Conservation (phyloP, 2,113 vertebrate genomes). For the Otis tarda region DNA sequence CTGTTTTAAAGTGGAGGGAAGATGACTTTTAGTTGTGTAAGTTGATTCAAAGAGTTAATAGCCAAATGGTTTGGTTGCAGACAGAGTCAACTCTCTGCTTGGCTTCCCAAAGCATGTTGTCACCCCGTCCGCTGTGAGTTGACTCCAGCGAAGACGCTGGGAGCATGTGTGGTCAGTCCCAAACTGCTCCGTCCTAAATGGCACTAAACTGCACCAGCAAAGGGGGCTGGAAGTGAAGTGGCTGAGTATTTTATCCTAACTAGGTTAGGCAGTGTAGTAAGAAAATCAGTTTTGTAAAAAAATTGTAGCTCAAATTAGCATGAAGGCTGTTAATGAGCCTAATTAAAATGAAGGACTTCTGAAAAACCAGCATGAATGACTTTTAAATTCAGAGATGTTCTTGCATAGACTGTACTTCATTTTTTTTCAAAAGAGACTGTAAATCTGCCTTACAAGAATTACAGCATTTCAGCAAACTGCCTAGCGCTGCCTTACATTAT, state of each 20-base stretch:
- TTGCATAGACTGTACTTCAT: background rate
- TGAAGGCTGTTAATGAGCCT: background rate
- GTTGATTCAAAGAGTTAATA: background rate
- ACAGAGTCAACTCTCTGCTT: background rate
- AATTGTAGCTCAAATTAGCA: background rate
- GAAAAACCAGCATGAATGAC: background rate
- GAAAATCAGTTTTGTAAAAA: background rate
- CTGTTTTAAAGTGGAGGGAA: background rate
- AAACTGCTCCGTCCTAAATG: background rate
- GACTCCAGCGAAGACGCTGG: background rate
- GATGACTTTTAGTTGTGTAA: background rate
- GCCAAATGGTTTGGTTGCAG: background rate
- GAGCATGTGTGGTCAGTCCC: background rate
- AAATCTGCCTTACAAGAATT: background rate
- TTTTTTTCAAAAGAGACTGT: background rate
- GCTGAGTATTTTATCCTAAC: background rate
- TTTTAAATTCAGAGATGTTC: background rate
- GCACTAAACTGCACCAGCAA: background rate
- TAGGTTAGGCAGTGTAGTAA: background rate
- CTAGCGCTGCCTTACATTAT: accelerated
- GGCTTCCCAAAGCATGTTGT: accelerated
- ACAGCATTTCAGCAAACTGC: background rate
- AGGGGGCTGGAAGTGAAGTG: background rate
- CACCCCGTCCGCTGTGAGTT: background rate
- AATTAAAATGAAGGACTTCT: background rate